phyloP scores from a whole-genome alignment of 2,113 vertebrate genomes.

The Formicarius rufipectus region DNA sequence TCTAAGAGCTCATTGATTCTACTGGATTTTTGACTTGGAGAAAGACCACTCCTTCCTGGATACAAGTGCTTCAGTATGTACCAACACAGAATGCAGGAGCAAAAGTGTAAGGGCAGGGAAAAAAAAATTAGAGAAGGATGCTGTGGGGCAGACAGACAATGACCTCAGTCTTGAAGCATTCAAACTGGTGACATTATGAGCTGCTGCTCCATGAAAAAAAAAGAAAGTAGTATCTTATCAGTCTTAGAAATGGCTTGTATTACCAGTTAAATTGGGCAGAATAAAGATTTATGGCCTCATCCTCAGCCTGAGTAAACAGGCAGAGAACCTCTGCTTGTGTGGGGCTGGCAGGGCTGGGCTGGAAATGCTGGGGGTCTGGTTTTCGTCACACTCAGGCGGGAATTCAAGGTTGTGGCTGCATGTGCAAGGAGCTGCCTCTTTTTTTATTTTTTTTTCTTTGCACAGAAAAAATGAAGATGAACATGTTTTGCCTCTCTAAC shows the following conservation, averaged over 20 bases:
- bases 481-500: not conserved
- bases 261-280: constrained; percentile 44
- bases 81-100: constrained; percentile 36
- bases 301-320: constrained; percentile 31
- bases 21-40: not conserved
- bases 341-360: not conserved
- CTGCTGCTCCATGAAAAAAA: constrained; percentile 19
- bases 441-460: not conserved
- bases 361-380: not conserved
- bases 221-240: constrained; percentile 32
- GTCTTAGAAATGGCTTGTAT: constrained; percentile 43
- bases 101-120: not conserved
- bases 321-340: not conserved
- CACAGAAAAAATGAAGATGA: not conserved
- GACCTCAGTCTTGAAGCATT: constrained; percentile 2
- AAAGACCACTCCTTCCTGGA: constrained; percentile 38
- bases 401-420: not conserved
- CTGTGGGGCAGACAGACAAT: constrained; percentile 29
- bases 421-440: not conserved
- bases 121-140: not conserved
- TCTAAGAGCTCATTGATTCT: constrained; percentile 67
- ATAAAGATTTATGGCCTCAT: constrained; percentile 54
- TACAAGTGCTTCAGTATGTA: constrained; percentile 52
- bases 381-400: not conserved
- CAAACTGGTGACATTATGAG: constrained; percentile 24